Conservation (phyloP, 2,888 invertebrate genomes). For the Pseudolycoriella hygida region DNA sequence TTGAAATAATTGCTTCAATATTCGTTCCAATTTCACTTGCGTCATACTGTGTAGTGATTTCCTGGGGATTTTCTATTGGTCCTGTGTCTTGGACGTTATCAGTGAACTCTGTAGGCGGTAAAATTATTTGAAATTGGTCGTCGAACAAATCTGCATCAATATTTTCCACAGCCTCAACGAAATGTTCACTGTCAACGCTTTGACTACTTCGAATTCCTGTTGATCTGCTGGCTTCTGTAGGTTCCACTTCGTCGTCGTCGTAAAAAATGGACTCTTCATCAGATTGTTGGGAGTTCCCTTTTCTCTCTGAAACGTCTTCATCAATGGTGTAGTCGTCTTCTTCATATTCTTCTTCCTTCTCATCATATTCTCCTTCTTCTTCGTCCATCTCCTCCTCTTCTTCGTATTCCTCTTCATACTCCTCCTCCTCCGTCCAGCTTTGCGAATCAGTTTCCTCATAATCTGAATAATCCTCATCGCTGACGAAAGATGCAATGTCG, state of each 20-base stretch:
- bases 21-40: not conserved
- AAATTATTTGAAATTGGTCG: not conserved
- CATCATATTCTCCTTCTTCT: not conserved
- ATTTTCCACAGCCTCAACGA: constrained; percentile 1
- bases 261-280: not conserved
- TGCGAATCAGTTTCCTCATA: constrained; percentile 23
- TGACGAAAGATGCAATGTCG: constrained; percentile 33
- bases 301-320: not conserved
- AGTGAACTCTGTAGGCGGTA: not conserved
- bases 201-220: constrained; percentile 1
- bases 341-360: constrained; percentile 14
- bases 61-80: too few species aligned
- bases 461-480: constrained; percentile 13
- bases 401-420: constrained; percentile 26
- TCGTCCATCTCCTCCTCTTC: constrained; percentile 22
- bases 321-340: constrained; percentile 9
- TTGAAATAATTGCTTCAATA: not conserved
- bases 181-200: constrained; percentile 4
- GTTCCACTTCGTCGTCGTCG: not conserved
- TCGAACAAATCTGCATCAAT: not conserved
- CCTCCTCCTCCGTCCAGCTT: constrained; percentile 32
- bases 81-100: too few species aligned
- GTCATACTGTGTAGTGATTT: too few species aligned
- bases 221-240: not conserved
- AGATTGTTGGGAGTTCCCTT: not conserved